A percentile compares a stretch with the other conserved stretches of the same genome.
These are phyloP conservation scores for Apoderus coryli DNA, from an alignment of 2,888 invertebrate species.

Conservation along the genomic window DNA sequence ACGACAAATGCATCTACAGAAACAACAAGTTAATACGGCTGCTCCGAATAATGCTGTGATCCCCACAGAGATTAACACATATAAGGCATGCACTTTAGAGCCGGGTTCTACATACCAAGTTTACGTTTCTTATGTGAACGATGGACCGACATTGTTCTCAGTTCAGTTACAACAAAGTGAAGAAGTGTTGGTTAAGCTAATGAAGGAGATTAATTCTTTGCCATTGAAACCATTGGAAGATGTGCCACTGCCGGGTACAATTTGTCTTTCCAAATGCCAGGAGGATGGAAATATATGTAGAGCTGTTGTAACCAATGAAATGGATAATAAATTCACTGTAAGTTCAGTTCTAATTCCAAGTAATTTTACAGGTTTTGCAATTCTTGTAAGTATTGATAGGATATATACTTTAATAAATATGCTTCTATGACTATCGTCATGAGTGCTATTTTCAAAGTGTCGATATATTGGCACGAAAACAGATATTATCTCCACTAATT, in stretches of 20 bases:
- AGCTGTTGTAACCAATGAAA: conserved; percentile 60
- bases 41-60: conserved; percentile 23
- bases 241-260: conserved; percentile 58
- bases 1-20: conserved; percentile 1
- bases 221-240: conserved; percentile 46
- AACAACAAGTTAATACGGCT: conserved; percentile 8
- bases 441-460: too few relatives aligned
- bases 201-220: conserved; percentile 54
- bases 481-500: too few relatives aligned
- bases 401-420: too few relatives aligned
- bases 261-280: conserved; percentile 59
- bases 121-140: conserved; percentile 61
- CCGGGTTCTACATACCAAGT: conserved; percentile 48
- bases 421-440: too few relatives aligned
- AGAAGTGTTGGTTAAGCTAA: conserved; percentile 47
- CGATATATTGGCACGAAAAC: too few relatives aligned
- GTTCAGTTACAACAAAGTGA: conserved; percentile 52
- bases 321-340: conserved; percentile 53
- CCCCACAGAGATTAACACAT: conserved; percentile 37
- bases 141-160: conserved; percentile 65
- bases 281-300: conserved; percentile 56
- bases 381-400: too few relatives aligned
- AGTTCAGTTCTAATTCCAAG: conserved; percentile 9
- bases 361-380: too few relatives aligned
- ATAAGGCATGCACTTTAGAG: conserved; percentile 39